Conservation (phyloP, 2,797 vertebrate species). For the Rhinichthys osculus region DNA sequence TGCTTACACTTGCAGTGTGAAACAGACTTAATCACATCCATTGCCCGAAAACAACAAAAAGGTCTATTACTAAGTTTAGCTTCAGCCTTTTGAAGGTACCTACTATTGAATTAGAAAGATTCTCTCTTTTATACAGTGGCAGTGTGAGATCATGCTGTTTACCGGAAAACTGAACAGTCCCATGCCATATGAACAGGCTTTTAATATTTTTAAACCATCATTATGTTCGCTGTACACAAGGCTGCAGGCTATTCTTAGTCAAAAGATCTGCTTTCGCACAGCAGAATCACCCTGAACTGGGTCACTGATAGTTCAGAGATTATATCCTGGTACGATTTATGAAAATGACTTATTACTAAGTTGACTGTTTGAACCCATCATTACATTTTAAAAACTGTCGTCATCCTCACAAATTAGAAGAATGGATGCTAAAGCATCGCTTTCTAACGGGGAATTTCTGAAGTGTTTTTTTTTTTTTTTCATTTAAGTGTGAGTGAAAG, state of each 20-base stretch:
- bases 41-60: background rate
- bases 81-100: background rate
- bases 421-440: background rate
- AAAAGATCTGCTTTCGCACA: background rate
- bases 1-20: background rate
- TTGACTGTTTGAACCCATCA: constrained; percentile 7
- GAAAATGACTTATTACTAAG: background rate
- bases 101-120: background rate
- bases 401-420: background rate
- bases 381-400: background rate
- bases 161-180: background rate
- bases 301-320: constrained; percentile 25
- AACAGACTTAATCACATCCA: constrained; percentile 8
- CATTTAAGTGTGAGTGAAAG: constrained; percentile 1
- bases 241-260: background rate
- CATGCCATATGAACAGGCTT: background rate
- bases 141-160: background rate
- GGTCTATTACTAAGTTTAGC: background rate
- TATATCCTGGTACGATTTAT: constrained; percentile 13
- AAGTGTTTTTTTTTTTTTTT: background rate
- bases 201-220: background rate
- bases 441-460: background rate
- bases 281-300: constrained; percentile 26
- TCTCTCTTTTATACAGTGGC: background rate
- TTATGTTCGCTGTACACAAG: background rate